phyloP scores from a whole-genome alignment of 2,888 invertebrate genomes.

The Eupithecia subfuscata region DNA sequence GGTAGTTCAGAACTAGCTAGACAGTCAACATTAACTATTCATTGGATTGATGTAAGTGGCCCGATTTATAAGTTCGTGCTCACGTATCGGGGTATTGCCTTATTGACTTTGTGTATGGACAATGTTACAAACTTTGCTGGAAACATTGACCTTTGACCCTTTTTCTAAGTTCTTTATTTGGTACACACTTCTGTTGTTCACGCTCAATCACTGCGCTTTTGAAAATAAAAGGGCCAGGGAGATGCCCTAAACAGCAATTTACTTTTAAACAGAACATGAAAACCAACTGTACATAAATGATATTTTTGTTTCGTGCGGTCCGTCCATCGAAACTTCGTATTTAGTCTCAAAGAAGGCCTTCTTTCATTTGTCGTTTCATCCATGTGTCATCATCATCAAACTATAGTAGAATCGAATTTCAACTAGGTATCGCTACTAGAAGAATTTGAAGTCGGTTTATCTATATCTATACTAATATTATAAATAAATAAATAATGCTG shows the following conservation, averaged over 20 bases:
- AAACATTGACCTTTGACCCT: neutral
- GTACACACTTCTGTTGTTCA: neutral
- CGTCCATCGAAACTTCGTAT: no score
- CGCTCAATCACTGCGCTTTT: neutral
- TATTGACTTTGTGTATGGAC: conserved; percentile 7
- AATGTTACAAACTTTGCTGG: neutral
- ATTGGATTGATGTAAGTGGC: conserved; percentile 12
- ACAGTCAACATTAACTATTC: conserved; percentile 20
- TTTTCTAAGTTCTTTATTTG: no score
- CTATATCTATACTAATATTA: no score
- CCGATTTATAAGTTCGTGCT: neutral
- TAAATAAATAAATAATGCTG: no score
- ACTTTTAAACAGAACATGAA: neutral
- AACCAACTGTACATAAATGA: neutral
- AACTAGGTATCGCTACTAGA: no score
- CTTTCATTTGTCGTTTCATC: no score
- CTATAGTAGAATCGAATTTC: no score
- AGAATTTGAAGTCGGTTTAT: no score
- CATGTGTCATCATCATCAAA: no score
- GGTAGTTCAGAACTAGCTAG: conserved; percentile 10
- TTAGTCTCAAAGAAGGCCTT: no score
- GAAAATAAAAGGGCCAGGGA: neutral
- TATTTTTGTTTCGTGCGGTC: no score
- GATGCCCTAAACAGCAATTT: neutral
- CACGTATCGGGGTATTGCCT: conserved; percentile 1